Evolutionary conservation across 2,797 vertebrate genomes (phyloP).

Genomic region (Eutrigla gurnardus): DNA sequence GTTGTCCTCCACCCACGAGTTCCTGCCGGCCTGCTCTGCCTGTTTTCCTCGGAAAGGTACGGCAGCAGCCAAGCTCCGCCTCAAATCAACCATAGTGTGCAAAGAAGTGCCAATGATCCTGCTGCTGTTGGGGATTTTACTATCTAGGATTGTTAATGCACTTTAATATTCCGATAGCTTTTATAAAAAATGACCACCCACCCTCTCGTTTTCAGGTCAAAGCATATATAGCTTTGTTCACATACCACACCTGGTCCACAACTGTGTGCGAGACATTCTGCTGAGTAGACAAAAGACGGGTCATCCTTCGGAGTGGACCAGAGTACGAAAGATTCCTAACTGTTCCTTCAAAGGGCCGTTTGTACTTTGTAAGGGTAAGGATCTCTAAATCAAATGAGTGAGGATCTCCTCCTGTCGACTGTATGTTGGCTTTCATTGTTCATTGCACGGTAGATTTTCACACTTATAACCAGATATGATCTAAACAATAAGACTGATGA

Average conservation of each 20-base stretch:
- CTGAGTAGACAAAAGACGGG: constrained; percentile 85
- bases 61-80: background rate
- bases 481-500: background rate
- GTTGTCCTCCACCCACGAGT: constrained; percentile 89
- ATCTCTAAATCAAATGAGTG: background rate
- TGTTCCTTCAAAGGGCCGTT: constrained; percentile 89
- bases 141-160: background rate
- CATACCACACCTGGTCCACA: constrained; percentile 90
- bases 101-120: background rate
- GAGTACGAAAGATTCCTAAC: constrained; percentile 89
- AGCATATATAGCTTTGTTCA: constrained; percentile 89
- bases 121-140: background rate
- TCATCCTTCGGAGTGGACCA: constrained; percentile 87
- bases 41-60: constrained; percentile 93
- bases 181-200: background rate
- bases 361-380: constrained; percentile 92
- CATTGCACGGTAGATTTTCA: background rate
- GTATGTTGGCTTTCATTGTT: background rate
- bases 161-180: background rate
- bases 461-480: background rate
- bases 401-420: background rate
- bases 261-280: constrained; percentile 88
- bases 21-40: constrained; percentile 91
- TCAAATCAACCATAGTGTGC: background rate
- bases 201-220: constrained; percentile 76